Base-by-base conservation (phyloP, 1,140 invertebrate species). In the Lepidotrigona ventralis region DNA sequence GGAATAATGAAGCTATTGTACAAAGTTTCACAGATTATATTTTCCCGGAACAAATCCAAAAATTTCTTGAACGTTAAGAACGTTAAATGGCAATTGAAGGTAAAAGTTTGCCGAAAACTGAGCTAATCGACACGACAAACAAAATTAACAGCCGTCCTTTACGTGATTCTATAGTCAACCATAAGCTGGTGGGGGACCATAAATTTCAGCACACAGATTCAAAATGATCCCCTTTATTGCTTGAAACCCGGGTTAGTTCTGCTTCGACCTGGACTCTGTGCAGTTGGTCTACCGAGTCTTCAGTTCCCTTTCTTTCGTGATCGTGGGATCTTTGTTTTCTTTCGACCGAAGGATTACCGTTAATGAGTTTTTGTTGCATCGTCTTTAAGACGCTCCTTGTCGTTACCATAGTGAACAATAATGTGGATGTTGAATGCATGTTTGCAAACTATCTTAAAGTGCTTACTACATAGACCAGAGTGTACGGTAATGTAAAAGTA, bases 141-240 rank as follows among this genome's bases (percentile, higher is more conserved):
- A 83, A 88, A 92, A 91, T 92, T 91, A 92, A 93, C 92, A 88
- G 89, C 78, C 80, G 83, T 86, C 88, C 89, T 88, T 91, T 90
- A 76, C 75, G 86, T 87, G 82, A 86, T 91, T 85, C 88, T 79
- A 88, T 81, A 85, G 73, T 75, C 72, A 66, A 70, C 74, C 77
- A 83, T 83, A 26, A 66, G 54, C 69, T 92, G 90, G 90, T 88
- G 90, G 90, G 88, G 90, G 90, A 90, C 86, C 89, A 93, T 95
- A 94, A 94, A 95, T 95, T 94, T 94, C 92, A 90, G 88, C 89
- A 90, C 91, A 92, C 93, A 91, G 94, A 94, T 94, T 93, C 93
- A 92, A 92, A 93, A 93, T 92, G 90, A 94, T 93, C 92, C 93
- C 92, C 93, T 94, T 94, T 93, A 92, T 93, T 92, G 91, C 90